Evolutionary conservation across 2,888 invertebrate genomes (phyloP).

Genomic region (Diarsia mendica): DNA sequence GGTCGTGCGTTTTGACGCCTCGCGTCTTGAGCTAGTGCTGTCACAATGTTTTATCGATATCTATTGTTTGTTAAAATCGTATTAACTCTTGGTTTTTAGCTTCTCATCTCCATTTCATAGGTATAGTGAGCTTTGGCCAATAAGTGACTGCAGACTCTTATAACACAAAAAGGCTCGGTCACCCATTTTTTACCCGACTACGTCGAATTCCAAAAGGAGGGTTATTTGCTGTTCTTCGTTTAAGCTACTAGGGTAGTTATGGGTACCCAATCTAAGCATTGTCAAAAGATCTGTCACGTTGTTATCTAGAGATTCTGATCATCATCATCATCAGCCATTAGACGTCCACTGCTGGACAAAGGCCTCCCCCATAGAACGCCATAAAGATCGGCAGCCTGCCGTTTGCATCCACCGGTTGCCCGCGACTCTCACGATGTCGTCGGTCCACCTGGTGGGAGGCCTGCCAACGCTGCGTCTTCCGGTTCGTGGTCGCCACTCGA

Average conservation of each 20-base stretch:
- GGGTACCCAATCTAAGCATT: neutral
- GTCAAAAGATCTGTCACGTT: neutral
- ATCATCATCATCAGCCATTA: too few relatives aligned
- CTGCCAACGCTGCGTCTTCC: too few relatives aligned
- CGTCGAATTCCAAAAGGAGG: too few relatives aligned
- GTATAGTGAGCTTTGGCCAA: neutral
- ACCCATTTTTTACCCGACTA: neutral
- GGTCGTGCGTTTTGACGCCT: conserved; percentile 88
- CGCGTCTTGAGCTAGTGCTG: conserved; percentile 68
- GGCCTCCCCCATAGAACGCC: too few relatives aligned
- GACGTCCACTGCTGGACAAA: too few relatives aligned
- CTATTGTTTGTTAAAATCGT: conserved; percentile 25
- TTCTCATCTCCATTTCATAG: too few relatives aligned
- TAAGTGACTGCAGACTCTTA: neutral
- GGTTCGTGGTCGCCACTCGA: too few relatives aligned
- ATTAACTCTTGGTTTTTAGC: neutral
- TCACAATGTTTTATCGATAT: conserved; percentile 51
- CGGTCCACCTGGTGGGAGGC: too few relatives aligned
- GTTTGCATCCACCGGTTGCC: too few relatives aligned
- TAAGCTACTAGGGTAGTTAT: neutral
- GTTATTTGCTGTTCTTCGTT: too few relatives aligned
- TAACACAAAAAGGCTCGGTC: neutral
- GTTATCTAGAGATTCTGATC: neutral
- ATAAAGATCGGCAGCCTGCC: too few relatives aligned
- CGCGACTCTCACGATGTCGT: too few relatives aligned